phyloP scores from a whole-genome alignment of 2,797 vertebrate species.

The Benthosema pterotum region DNA sequence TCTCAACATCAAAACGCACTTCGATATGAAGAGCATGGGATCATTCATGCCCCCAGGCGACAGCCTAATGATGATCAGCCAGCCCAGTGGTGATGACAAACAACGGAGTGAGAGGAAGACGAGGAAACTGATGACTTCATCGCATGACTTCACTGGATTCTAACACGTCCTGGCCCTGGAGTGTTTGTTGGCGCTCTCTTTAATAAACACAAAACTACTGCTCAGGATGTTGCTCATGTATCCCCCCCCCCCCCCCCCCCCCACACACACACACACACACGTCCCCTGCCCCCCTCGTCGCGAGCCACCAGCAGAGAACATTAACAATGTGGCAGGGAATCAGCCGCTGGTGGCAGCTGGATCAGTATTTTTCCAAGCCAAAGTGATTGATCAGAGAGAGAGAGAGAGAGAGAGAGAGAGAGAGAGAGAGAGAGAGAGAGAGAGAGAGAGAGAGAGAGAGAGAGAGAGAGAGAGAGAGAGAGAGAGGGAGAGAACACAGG shows the following conservation, averaged over 20 bases:
- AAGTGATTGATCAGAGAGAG: conserved; percentile 62
- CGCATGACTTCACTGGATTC: conserved; percentile 37
- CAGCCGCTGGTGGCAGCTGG: conserved; percentile 59
- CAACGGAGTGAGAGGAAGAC: conserved; percentile 37
- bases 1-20: too few species aligned
- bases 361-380: conserved; percentile 60
- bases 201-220: conserved; percentile 15
- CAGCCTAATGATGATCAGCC: too few species aligned
- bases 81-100: conserved; percentile 44
- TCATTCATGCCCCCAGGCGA: too few species aligned
- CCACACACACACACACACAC: too few species aligned
- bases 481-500: conserved; percentile 12
- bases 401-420: conserved; percentile 17
- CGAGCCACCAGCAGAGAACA: conserved; percentile 37
- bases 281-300: conserved; percentile 8
- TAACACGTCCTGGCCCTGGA: conserved; percentile 17
- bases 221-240: conserved; percentile 7
- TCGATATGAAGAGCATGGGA: too few species aligned
- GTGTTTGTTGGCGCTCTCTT: conserved; percentile 13
- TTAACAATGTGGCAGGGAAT: conserved; percentile 35
- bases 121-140: conserved; percentile 25
- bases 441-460: conserved; percentile 46
- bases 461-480: conserved; percentile 4
- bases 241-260: too few species aligned
- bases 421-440: too few species aligned